Base-by-base conservation (phyloP, 2,888 invertebrate genomes). In the Mythimna ferrago region DNA sequence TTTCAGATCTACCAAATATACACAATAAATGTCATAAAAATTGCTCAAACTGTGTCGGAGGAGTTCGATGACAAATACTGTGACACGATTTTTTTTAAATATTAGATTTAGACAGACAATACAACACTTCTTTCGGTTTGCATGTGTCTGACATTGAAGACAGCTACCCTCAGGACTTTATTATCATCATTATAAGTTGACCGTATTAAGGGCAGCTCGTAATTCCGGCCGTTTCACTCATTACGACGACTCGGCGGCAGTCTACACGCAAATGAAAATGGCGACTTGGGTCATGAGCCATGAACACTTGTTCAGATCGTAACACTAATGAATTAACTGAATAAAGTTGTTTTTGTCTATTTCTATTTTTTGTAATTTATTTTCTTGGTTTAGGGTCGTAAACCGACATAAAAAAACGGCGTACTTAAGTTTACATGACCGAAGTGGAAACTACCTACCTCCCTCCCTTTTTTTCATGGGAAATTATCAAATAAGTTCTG, bases 251-350 rank as follows among this genome's bases (percentile, higher is more conserved):
- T 54, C 63, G 69, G 44, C 57, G 68, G 66, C 70, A 60, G 69
- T 80, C 67, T 56, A 51, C 70, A 76, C 65, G 73, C 63, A 70
- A 83, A 84, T 80, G 73, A 66, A 80, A 80, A 80, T 82, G 77
- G 76, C 70, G 57, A 61, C 74, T 69, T 61, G 71, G 21, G 54
- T 56, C 66, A 73, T 71, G 69, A 71, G 44, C 66, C 69, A 62
- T 71, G 72, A 71, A 56, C 41, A 61, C 41, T 58, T 68, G 78
- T 84, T 56, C 83, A 76, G 26, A 74, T 66, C 68, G 54, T 66
- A 66, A 60, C 32, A 70, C 80, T 76, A 56, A 70, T 57, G 57
- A 75, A 75, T 73, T 65, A 66, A 35, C 58, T 58, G 44, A 61
- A 35, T 48, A 26, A 48, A 6, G 21, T 21, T 72, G n/a, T 60